These are phyloP conservation scores for Oryzias woworae DNA, from an alignment of 2,113 vertebrate genomes.

Conservation along the genomic window DNA sequence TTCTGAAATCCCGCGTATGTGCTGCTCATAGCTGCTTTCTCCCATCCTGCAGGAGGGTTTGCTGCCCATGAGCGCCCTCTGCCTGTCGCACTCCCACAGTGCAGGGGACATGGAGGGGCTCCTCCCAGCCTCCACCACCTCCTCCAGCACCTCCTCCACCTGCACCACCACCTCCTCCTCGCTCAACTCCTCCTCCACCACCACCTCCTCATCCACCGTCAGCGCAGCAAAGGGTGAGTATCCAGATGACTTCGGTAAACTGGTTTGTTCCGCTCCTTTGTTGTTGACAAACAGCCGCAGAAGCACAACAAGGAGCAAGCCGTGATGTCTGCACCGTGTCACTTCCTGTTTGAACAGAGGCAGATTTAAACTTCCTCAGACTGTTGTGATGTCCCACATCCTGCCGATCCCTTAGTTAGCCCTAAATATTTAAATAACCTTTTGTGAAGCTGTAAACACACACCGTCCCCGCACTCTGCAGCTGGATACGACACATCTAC, in stretches of 20 bases:
- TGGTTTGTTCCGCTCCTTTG: too few species aligned
- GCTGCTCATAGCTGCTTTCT: neutral
- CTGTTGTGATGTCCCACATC: neutral
- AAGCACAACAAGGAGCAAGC: too few species aligned
- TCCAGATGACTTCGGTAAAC: neutral
- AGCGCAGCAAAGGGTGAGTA: constrained; percentile 85
- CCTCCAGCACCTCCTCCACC: constrained; percentile 42
- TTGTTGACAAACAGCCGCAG: too few species aligned
- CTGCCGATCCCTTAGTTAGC: neutral
- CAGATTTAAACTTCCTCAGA: constrained; percentile 59
- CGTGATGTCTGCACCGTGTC: constrained; percentile 5
- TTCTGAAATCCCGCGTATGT: too few species aligned
- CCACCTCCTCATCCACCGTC: constrained; percentile 47
- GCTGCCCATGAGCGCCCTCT: constrained; percentile 91
- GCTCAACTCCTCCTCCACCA: constrained; percentile 52
- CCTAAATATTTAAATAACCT: constrained; percentile 31
- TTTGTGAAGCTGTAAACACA: constrained; percentile 18
- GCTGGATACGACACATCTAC: too few species aligned
- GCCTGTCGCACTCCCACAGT: constrained; percentile 93
- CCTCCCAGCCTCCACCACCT: constrained; percentile 69
- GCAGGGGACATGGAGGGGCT: constrained; percentile 98
- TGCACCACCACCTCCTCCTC: constrained; percentile 63
- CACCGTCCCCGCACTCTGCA: neutral
- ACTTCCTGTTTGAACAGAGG: constrained; percentile 59
- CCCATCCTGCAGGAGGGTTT: constrained; percentile 83